These are phyloP conservation scores for Hydropsyche betteni DNA, from an alignment of 2,888 invertebrate genomes.

Conservation along the genomic window DNA sequence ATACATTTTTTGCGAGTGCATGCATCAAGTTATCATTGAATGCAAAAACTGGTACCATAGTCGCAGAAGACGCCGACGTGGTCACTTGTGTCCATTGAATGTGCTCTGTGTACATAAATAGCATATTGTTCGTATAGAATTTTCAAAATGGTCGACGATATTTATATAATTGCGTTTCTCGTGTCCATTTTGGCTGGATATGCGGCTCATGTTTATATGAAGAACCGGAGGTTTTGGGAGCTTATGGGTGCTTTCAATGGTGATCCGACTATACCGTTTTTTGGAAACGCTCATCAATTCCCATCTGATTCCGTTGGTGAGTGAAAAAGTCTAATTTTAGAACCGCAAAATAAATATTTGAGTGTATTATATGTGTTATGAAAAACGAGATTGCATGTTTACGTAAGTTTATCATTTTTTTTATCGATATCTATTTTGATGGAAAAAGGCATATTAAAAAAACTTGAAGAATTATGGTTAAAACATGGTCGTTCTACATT, in stretches of 20 bases:
- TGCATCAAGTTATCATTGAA: too few species aligned
- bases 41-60: too few species aligned
- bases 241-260: slow-evolving; percentile 42
- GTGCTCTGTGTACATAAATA: too few species aligned
- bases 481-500: background rate
- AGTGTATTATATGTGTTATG: too few species aligned
- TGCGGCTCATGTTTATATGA: slow-evolving; percentile 31
- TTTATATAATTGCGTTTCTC: slow-evolving; percentile 28
- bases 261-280: slow-evolving; percentile 37
- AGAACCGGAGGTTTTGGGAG: slow-evolving; percentile 46
- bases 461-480: slow-evolving; percentile 4
- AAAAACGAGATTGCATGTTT: background rate
- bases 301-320: slow-evolving; percentile 37
- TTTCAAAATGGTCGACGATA: background rate
- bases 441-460: background rate
- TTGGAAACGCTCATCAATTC: slow-evolving; percentile 46
- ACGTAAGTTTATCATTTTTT: too few species aligned
- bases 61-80: too few species aligned
- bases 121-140: too few species aligned
- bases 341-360: too few species aligned
- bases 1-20: too few species aligned
- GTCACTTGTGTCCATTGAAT: too few species aligned
- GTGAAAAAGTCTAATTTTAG: background rate
- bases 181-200: slow-evolving; percentile 3
- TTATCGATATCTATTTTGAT: too few species aligned